Evolutionary conservation across 2,113 vertebrate genomes (phyloP), one percentile per base, ranked within the genome.

Genomic region (Gadus chalcogrammus): DNA sequence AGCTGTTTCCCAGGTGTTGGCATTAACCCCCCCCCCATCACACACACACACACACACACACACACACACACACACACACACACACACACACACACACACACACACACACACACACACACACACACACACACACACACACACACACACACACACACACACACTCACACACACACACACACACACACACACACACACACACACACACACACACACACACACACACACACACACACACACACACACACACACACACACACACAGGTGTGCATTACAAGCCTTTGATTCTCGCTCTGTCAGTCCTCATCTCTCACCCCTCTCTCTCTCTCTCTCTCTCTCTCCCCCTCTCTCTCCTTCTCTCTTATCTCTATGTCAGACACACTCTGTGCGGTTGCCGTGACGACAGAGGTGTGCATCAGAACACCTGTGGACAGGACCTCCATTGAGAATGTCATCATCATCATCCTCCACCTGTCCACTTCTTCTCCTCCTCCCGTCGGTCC

Each of bases 1-100:
- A 74, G 16, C 77, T 67, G 48, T 68, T 73, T 72, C 15, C 65
- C 86, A 76, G 88, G 75, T 82, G 55, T 58, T 16, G 55, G 5
- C 38, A 48, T 17, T 12, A 15, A 65, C 17, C 2, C 15, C 20
- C 35, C 20, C 64, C 11, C n/a, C n/a, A n/a, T n/a, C n/a, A n/a
- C n/a, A n/a, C n/a, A n/a, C n/a, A n/a, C 74, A 61, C 48, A 56
- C 67, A 64, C 31, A 70, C 74, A 72, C 72, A 68, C 24, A 78
- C 65, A 65, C 68, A 72, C 67, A 61, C 66, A 77, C 63, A 48
- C 62, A 65, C 53, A 71, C 53, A 68, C 53, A 68, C 69, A 60
- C 38, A 61, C 65, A 70, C 65, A 65, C 63, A 67, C 72, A 68
- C 42, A 52, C 31, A 48, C 48, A 68, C 69, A 60, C 1, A 70